phyloP scores from a whole-genome alignment of 2,113 vertebrate species.

The Ramphastos sulfuratus region DNA sequence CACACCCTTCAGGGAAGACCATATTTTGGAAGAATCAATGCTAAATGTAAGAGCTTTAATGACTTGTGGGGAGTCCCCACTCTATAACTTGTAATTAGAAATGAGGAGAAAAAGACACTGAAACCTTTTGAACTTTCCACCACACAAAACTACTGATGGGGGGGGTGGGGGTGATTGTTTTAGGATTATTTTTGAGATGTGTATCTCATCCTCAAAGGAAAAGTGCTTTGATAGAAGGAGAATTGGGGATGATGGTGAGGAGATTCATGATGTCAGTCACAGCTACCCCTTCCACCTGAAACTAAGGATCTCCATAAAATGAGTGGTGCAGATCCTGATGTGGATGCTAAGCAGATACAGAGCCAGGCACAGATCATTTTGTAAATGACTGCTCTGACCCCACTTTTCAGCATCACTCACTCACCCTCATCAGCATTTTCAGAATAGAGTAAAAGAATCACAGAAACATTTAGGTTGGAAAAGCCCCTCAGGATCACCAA shows the following conservation, averaged over 20 bases:
- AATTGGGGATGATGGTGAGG: background rate
- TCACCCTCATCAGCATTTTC: background rate
- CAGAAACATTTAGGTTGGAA: too few species aligned
- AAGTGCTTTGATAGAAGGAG: background rate
- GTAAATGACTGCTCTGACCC: background rate
- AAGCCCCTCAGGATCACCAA: too few species aligned
- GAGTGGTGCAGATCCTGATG: background rate
- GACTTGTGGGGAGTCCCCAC: background rate
- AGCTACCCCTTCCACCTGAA: background rate
- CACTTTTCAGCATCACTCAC: background rate
- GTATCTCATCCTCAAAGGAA: background rate
- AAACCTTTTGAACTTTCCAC: background rate
- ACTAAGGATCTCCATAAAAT: background rate
- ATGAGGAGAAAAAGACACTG: background rate
- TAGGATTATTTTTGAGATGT: background rate
- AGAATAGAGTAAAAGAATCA: background rate
- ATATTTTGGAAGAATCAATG: background rate
- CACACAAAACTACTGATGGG: background rate
- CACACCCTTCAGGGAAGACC: background rate
- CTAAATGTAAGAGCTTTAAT: background rate
- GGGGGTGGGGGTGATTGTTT: background rate
- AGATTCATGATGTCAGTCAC: background rate
- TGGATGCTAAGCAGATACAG: background rate
- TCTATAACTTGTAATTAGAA: conserved; percentile 10
- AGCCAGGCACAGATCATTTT: background rate